These are phyloP conservation scores for Smittia aterrima DNA, from an alignment of 2,888 invertebrate genomes.

Conservation along the genomic window DNA sequence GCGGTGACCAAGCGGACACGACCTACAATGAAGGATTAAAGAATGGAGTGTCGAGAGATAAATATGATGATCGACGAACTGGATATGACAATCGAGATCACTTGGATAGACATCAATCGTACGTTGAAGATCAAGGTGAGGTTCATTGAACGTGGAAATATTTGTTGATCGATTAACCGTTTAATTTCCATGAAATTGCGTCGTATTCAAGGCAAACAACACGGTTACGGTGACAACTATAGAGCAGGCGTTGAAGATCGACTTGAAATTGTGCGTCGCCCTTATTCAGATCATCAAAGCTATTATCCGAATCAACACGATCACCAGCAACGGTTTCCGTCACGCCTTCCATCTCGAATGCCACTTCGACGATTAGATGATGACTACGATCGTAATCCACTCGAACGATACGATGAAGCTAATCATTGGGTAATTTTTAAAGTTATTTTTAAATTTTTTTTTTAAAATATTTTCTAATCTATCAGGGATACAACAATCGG, in stretches of 20 bases:
- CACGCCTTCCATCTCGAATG: neutral
- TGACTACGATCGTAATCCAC: neutral
- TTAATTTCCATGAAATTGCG: neutral
- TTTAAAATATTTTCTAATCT: neutral
- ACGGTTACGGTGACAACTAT: constrained; percentile 22
- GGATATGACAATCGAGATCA: constrained; percentile 41
- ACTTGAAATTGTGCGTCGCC: constrained; percentile 24
- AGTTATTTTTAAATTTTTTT: neutral
- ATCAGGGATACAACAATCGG: constrained; percentile 18
- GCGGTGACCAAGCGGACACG: constrained; percentile 41
- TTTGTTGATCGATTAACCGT: neutral
- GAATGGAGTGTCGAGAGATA: constrained; percentile 41
- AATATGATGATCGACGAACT: constrained; percentile 41
- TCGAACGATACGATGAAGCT: constrained; percentile 13
- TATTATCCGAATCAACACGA: neutral
- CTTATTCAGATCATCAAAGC: constrained; percentile 25
- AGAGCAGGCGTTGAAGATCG: neutral
- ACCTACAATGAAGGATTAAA: constrained; percentile 41
- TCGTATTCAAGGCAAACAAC: constrained; percentile 22
- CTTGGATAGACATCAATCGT: constrained; percentile 38
- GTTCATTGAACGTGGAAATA: constrained; percentile 2
- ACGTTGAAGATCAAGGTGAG: constrained; percentile 42
- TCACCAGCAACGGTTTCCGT: neutral
- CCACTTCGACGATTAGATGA: too few relatives aligned
- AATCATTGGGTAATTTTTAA: constrained; percentile 20